Base-by-base conservation (phyloP, 2,888 invertebrate species). In the Pyrocoelia pectoralis region DNA sequence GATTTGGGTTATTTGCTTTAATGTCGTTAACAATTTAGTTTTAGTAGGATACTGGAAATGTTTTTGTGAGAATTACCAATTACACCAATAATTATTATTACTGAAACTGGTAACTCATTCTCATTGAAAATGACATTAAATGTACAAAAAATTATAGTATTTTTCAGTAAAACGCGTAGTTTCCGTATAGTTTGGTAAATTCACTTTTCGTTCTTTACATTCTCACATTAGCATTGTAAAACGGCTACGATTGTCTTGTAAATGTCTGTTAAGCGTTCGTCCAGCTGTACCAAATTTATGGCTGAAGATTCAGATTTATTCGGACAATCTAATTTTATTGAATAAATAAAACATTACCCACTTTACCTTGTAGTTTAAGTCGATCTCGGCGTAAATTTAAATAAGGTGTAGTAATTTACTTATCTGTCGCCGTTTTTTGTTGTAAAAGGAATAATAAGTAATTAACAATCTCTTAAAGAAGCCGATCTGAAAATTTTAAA, bases 141-240 rank as follows among this genome's bases (percentile, higher is more conserved):
- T 6, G 24, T 5, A 5, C 24, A 6, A 6, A 24, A 24, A 5
- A 24, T 24, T 3, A 33, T 3, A 33, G n/a, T 10, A 33, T 10
- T n/a, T 10, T 33, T 10, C 8, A 10, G 10, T n/a, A 33, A 33
- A n/a, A n/a, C 2, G 2, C 8, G 9, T 8, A n/a, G n/a, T 2
- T 33, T 8, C 8, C 33, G 24, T 24, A 33, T 8, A n/a, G 33
- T 33, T 33, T 33, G 3, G n/a, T n/a, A 33, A 33, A 33, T 33
- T 2, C n/a, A n/a, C 33, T 33, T 33, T n/a, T n/a, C 9, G 33
- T n/a, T n/a, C 33, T 33, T 33, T 46, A 46, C 18, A 46, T 46
- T 46, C 15, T 55, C 38, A 50, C 50, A 61, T 64, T 64, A 64
- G 59, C 64, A 64, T 64, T 64, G 64, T 57, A 64, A 59, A 64